Percentiles rank a stretch among this genome's conserved stretches.
These are phyloP conservation scores for Melanostigma gelatinosum DNA, from an alignment of 2,113 vertebrate genomes.

Conservation along the genomic window DNA sequence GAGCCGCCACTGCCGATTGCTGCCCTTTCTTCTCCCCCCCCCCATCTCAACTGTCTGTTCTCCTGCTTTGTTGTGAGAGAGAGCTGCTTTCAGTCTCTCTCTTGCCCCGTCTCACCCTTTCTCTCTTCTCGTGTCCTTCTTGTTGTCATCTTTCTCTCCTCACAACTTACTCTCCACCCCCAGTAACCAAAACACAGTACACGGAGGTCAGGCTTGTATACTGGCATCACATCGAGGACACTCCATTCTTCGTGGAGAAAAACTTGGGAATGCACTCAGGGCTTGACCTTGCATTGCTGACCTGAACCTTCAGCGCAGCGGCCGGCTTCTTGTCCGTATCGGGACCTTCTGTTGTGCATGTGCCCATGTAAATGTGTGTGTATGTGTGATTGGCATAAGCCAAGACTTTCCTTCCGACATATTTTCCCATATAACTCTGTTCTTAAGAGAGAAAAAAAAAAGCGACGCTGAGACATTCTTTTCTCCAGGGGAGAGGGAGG, in stretches of 20 bases:
- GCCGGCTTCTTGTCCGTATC: conserved; percentile 50
- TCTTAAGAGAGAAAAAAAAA: conserved; percentile 38
- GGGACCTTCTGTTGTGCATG: conserved; percentile 26
- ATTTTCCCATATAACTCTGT: conserved; percentile 81
- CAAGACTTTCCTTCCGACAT: conserved; percentile 73
- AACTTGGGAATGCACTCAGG: conserved; percentile 56
- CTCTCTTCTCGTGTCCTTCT: conserved; percentile 23
- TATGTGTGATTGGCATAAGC: conserved; percentile 61
- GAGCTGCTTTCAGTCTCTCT: conserved; percentile 37
- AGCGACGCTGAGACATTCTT: conserved; percentile 71
- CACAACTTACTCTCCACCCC: conserved; percentile 23
- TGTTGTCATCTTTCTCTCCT: conserved; percentile 42
- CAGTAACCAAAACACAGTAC: not conserved
- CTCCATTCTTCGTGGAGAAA: not conserved
- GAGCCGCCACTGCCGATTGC: conserved; percentile 63
- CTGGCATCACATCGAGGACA: conserved; percentile 12
- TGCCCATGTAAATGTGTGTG: conserved; percentile 18
- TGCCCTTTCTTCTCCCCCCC: conserved; percentile 6
- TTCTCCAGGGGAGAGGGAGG: conserved; percentile 41
- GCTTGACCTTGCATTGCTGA: conserved; percentile 61
- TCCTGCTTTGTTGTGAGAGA: conserved; percentile 33
- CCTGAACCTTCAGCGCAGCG: conserved; percentile 28
- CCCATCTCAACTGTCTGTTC: conserved; percentile 36
- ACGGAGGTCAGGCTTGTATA: conserved; percentile 18
- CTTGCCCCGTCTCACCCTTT: conserved; percentile 1